These are phyloP conservation scores for Magallana nippona DNA, from an alignment of 2,888 invertebrate genomes.

Conservation along the genomic window DNA sequence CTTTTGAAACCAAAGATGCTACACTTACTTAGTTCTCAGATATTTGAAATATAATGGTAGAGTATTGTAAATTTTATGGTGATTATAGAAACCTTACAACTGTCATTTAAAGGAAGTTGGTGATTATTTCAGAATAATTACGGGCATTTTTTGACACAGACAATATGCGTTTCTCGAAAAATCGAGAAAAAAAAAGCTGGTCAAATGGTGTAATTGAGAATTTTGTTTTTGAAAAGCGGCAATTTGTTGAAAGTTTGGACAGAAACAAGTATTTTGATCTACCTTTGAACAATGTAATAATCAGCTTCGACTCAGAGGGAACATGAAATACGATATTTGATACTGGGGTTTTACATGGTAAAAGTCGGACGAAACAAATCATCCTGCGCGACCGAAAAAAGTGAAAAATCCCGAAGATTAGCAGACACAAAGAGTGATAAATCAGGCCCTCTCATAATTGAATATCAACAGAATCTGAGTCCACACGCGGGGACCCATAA, in stretches of 20 bases:
- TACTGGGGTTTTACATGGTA: neutral
- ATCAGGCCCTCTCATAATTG: slow-evolving; percentile 24
- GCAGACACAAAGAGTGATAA: slow-evolving; percentile 29
- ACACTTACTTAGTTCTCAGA: no score
- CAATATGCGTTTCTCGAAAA: neutral
- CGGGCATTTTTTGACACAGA: neutral
- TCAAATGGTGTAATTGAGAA: slow-evolving; percentile 3
- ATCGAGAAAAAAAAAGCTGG: neutral
- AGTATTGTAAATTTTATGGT: no score
- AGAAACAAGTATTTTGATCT: slow-evolving; percentile 11
- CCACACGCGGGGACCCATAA: slow-evolving; percentile 6
- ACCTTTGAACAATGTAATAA: slow-evolving; percentile 26
- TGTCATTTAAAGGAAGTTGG: neutral
- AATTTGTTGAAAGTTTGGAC: slow-evolving; percentile 33
- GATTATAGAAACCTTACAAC: no score
- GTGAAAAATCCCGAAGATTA: slow-evolving; percentile 12
- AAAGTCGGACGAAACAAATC: neutral
- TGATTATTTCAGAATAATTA: slow-evolving; percentile 9
- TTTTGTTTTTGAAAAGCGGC: neutral
- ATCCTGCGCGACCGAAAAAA: slow-evolving; percentile 25
- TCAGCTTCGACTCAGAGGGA: neutral
- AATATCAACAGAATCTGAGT: slow-evolving; percentile 24
- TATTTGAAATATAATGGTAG: no score
- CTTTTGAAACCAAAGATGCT: no score
- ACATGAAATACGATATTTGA: slow-evolving; percentile 5